These are phyloP conservation scores for Astropecten irregularis DNA, from an alignment of 53 echinoderm and acorn worm species.

Conservation along the genomic window DNA sequence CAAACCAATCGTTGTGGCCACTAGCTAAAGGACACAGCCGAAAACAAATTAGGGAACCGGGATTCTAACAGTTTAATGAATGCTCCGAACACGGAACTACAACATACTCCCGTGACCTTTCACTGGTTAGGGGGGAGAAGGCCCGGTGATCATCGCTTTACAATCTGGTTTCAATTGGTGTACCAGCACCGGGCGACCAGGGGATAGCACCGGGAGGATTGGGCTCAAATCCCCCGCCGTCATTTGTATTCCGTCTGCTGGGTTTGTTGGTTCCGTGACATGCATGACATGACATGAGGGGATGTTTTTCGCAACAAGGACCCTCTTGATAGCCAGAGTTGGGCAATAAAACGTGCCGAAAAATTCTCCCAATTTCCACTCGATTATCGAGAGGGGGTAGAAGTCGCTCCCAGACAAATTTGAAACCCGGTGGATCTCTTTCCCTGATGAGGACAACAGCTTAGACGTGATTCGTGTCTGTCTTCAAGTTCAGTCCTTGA, in stretches of 20 bases:
- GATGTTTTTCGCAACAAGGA: not conserved
- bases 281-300: not conserved
- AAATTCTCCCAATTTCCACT: constrained; percentile 21
- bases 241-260: constrained; percentile 44
- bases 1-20: too few relatives aligned
- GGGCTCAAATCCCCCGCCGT: constrained; percentile 4
- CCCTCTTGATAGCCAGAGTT: not conserved
- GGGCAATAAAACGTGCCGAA: constrained; percentile 40
- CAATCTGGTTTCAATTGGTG: constrained; percentile 48
- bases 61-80: constrained; percentile 49
- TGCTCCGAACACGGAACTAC: constrained; percentile 29
- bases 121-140: not conserved
- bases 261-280: not conserved
- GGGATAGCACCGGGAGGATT: not conserved
- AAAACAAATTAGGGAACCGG: constrained; percentile 49
- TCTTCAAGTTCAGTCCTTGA: too few relatives aligned
- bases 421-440: not conserved
- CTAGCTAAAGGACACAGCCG: too few relatives aligned
- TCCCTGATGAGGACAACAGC: not conserved
- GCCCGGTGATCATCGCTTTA: constrained; percentile 6
- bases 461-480: too few relatives aligned
- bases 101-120: constrained; percentile 47
- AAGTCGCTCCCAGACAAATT: constrained; percentile 37
- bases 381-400: constrained; percentile 13
- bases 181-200: constrained; percentile 9